Base-by-base conservation (phyloP, 2,888 invertebrate species). In the Sericinus montela region DNA sequence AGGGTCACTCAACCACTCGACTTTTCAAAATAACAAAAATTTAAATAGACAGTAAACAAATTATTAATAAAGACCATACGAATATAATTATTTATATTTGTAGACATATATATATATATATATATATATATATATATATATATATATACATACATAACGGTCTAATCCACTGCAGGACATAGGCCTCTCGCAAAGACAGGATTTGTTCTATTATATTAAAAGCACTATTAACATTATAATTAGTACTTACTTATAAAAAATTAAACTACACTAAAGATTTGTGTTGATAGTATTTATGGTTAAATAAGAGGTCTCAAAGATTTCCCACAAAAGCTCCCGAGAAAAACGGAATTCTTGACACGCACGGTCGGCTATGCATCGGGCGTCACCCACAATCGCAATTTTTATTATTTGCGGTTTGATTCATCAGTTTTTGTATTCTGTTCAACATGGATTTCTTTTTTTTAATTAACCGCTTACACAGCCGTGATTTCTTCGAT, bases 301-400 rank as follows among this genome's bases (percentile, higher is more conserved):
- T n/a, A n/a, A n/a, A n/a, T n/a, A 9, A 30, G n/a, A 32, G 10
- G 38, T 13, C 10, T 3, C 9, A 35, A 9, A 8, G 28, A 35
- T 47, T 41, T 43, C 48, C 28, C 42, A 37, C 37, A 30, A 36
- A 16, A 13, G 1, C 41, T 5, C 6, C 16, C n/a, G n/a, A n/a
- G n/a, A 39, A 39, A 30, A 15, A 37, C 14, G 8, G 16, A 28
- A 13, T 7, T 19, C 9, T 23, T 15, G 51, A 51, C 52, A 56
- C 65, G 69, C 67, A 67, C 63, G 67, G 58, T 47, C 55, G 53
- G 43, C 40, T 39, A 30, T 32, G 25, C 59, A 16, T 51, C 44
- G 19, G 35, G 7, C 39, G 48, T 41, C 35, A 36, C 52, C 47
- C 50, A 53, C 55, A 42, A 52, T 35, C 30, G 16, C 34, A 25